Percentiles rank a stretch among this genome's conserved stretches.
These are phyloP conservation scores for Megaustenia siamemsis DNA, from an alignment of 2,888 invertebrate genomes.

Conservation along the genomic window DNA sequence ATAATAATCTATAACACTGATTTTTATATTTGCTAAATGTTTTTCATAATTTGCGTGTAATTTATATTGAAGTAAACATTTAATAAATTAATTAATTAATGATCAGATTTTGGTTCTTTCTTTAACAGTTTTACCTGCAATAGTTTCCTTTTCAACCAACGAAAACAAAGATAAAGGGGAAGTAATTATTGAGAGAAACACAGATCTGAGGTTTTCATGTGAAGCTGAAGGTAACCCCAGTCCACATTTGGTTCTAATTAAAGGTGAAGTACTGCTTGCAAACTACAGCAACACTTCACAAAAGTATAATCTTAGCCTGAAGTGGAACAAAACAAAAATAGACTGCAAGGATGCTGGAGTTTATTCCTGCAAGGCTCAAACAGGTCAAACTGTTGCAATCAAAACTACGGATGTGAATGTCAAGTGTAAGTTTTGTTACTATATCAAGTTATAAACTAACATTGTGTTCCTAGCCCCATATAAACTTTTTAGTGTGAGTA, in stretches of 20 bases:
- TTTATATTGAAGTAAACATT: too few relatives aligned
- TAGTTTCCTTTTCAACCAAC: background rate
- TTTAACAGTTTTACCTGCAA: background rate
- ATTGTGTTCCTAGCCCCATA: too few relatives aligned
- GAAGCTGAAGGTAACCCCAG: conserved; percentile 5
- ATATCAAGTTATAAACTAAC: too few relatives aligned
- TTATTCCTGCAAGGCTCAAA: background rate
- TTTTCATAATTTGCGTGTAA: too few relatives aligned
- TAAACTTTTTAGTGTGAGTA: too few relatives aligned
- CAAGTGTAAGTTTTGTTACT: background rate
- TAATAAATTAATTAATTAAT: background rate
- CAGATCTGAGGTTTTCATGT: background rate
- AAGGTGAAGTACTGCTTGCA: background rate
- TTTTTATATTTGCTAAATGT: too few relatives aligned
- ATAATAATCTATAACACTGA: too few relatives aligned
- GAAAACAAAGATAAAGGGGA: background rate
- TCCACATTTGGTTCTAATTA: background rate
- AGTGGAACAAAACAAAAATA: background rate
- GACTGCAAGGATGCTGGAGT: background rate
- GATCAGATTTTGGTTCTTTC: background rate
- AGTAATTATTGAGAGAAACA: background rate
- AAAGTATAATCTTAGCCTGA: background rate
- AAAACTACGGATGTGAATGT: background rate
- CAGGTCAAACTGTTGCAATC: background rate
- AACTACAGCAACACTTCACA: background rate